Evolutionary conservation across 2,797 vertebrate species (phyloP).

Genomic region (Poecilia picta): DNA sequence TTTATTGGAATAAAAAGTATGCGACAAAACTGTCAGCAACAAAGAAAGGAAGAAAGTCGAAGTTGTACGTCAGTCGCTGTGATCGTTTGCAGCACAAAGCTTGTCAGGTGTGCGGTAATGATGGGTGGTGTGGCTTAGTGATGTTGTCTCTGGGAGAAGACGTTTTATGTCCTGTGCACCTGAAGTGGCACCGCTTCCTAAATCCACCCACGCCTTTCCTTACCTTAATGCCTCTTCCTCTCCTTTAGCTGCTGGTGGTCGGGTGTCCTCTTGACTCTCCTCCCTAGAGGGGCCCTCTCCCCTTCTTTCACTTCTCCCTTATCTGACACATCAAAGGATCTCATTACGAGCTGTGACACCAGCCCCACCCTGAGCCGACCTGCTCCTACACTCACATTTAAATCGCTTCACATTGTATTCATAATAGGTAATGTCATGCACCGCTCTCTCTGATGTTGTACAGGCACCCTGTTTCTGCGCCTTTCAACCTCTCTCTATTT

Average conservation of each 20-base stretch:
- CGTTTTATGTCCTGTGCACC: conserved; percentile 35
- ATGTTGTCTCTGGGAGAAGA: conserved; percentile 29
- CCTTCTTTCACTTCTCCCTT: conserved; percentile 67
- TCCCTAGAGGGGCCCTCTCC: conserved; percentile 63
- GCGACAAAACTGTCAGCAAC: background rate
- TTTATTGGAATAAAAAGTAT: background rate
- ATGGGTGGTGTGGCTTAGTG: background rate
- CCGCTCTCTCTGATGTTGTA: conserved; percentile 70
- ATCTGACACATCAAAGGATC: conserved; percentile 86
- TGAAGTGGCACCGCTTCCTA: conserved; percentile 35
- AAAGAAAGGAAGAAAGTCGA: background rate
- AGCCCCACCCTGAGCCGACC: conserved; percentile 74
- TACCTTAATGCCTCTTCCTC: conserved; percentile 38
- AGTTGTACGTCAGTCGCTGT: background rate
- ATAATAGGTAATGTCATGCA: conserved; percentile 79
- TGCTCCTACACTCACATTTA: conserved; percentile 79
- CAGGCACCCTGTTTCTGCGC: conserved; percentile 48
- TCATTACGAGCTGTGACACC: conserved; percentile 80
- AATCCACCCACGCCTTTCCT: conserved; percentile 47
- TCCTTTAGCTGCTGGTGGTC: conserved; percentile 45
- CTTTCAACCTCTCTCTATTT: conserved; percentile 54
- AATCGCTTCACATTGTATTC: conserved; percentile 81
- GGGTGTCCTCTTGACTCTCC: conserved; percentile 72
- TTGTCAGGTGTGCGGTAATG: conserved; percentile 9
- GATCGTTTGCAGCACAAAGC: background rate